Base-by-base conservation (phyloP, 2,113 vertebrate species). In the Alaudala cheleensis region DNA sequence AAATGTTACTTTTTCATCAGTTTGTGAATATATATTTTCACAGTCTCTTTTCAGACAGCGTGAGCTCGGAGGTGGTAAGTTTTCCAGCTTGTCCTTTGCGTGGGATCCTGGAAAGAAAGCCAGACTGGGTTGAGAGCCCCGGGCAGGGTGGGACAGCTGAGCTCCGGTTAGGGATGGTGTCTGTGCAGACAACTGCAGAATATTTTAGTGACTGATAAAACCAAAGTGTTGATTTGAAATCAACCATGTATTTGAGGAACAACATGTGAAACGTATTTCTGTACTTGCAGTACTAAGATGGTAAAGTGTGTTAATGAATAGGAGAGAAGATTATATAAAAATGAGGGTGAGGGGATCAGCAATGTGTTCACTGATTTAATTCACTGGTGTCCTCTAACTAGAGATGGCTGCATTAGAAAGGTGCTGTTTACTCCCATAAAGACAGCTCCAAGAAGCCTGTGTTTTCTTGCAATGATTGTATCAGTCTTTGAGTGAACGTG, bases 1-100 rank as follows among this genome's bases (percentile, higher is more conserved):
- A 94, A 94, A 93, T 74, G 90, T 79, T 95, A 81, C 69, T 92
- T 89, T 89, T 92, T 89, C 83, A 78, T 86, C 92, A 58, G 56
- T 87, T 90, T 89, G 71, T 82, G 79, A 65, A 76, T 82, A 72
- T 85, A 8, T 87, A 61, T 93, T 94, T 88, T 66, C 85, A 79
- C 33, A 65, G 82, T 33, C 71, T 65, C 74, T 83, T 90, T 88
- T 82, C 79, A 93, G 88, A 51, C 67, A 40, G 86, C 34, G 1
- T 42, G 82, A 90, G 86, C 76, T 73, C 4, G 15, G 81, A 85
- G 88, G 50, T 60, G 71, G 45, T 71, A 84, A 71, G 65, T 87
- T 90, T 93, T 81, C 82, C 62, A 83, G 74, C 62, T 77, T 90
- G 58, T 73, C 65, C 58, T 92, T 93, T 83, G 76, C 4, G 9